A percentile compares a stretch with the other conserved stretches of the same genome.
Evolutionary conservation across 2,113 vertebrate genomes (phyloP).

Genomic region (Pseudolaguvia tuberculata): DNA sequence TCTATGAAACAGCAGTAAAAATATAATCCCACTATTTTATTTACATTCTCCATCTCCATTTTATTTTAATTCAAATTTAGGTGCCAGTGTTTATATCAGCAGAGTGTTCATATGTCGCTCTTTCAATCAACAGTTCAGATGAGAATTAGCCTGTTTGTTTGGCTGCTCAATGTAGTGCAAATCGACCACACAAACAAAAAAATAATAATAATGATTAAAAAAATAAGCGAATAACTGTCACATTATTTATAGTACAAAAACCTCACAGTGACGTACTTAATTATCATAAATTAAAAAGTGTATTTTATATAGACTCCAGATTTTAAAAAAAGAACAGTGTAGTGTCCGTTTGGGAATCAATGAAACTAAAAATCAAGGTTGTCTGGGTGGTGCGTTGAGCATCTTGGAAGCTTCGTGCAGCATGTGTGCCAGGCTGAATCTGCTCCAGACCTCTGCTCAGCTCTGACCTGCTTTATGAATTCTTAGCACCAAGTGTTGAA

Average conservation of each 20-base stretch:
- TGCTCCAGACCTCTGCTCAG: not conserved
- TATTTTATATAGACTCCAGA: constrained; percentile 17
- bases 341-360: constrained; percentile 3
- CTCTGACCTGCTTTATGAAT: not conserved
- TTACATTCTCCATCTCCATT: not conserved
- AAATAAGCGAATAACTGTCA: no score
- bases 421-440: not conserved
- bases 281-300: constrained; percentile 21
- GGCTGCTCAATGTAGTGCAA: not conserved
- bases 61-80: not conserved
- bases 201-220: not conserved
- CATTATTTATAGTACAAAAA: constrained; percentile 19
- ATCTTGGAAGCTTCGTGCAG: not conserved
- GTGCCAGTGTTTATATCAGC: constrained; percentile 8
- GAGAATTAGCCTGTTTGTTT: not conserved
- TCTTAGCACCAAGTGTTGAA: constrained; percentile 3
- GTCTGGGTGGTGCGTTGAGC: not conserved
- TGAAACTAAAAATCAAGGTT: constrained; percentile 14
- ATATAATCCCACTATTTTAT: not conserved
- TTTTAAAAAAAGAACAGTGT: constrained; percentile 21
- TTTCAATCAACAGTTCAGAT: not conserved
- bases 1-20: constrained; percentile 17
- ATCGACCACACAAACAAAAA: not conserved
- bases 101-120: not conserved
- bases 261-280: constrained; percentile 8